These are phyloP conservation scores for Pedetes capensis DNA, from an alignment of 2,113 vertebrate species.

Conservation along the genomic window DNA sequence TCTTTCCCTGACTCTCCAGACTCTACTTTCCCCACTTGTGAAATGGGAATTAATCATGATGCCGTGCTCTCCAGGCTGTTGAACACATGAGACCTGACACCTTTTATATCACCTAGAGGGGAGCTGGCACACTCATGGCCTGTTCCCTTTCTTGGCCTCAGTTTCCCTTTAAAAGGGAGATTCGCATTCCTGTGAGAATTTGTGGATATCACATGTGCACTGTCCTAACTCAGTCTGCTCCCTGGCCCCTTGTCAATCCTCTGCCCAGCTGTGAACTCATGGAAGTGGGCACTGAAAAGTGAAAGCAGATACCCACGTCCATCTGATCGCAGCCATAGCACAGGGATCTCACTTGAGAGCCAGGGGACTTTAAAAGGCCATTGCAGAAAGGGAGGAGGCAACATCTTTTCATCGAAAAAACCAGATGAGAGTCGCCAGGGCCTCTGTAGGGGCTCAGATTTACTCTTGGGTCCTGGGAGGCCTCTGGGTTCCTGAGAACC, in stretches of 20 bases:
- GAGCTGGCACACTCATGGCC: accelerated
- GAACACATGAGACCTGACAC: accelerated
- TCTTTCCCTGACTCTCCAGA: neutral
- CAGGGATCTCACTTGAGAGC: neutral
- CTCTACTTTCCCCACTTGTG: neutral
- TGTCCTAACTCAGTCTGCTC: accelerated
- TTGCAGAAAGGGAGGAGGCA: neutral
- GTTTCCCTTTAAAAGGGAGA: neutral
- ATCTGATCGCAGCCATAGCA: accelerated
- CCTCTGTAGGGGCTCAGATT: neutral
- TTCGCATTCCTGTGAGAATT: neutral
- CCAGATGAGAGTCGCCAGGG: neutral
- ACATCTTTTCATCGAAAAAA: neutral
- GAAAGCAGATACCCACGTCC: too few relatives aligned
- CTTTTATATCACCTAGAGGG: too few relatives aligned
- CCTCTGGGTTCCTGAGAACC: neutral
- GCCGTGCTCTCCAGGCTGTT: accelerated
- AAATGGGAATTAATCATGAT: neutral
- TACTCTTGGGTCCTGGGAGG: neutral
- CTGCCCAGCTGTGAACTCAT: accelerated
- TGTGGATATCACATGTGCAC: accelerated
- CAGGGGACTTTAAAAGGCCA: neutral
- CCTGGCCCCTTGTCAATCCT: accelerated
- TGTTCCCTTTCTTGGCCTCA: neutral
- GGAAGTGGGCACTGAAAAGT: neutral